These are phyloP conservation scores for Tragelaphus buxtoni DNA, from an alignment of 2,113 vertebrate genomes.

Conservation along the genomic window DNA sequence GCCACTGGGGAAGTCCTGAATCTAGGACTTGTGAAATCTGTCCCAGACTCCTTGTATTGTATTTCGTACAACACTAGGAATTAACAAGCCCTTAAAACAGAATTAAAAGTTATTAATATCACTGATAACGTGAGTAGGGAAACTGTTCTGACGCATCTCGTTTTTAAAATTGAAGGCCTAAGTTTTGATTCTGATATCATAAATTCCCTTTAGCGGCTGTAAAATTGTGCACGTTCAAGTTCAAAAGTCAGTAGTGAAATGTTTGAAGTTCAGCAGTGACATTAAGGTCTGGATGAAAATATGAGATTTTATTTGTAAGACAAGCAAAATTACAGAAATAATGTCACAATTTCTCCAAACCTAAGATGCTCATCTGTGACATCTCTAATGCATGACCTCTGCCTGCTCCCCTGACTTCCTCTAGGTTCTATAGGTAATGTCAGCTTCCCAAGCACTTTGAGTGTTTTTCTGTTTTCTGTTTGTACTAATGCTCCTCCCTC, in stretches of 20 bases:
- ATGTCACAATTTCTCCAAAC: neutral
- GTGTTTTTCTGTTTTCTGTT: neutral
- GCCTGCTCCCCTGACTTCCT: neutral
- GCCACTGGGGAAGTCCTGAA: neutral
- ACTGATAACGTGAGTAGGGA: neutral
- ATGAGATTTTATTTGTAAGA: neutral
- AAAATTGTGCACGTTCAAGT: neutral
- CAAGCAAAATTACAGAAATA: neutral
- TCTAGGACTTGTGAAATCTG: neutral
- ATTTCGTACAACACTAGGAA: neutral
- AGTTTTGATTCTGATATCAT: neutral
- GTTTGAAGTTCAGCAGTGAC: neutral
- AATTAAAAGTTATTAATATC: neutral
- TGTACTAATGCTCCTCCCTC: neutral
- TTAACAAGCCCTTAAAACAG: neutral
- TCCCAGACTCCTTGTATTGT: neutral
- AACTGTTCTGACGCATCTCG: neutral
- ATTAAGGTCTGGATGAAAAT: neutral
- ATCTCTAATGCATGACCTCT: neutral
- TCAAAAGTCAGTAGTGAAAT: neutral
- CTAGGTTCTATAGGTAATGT: neutral
- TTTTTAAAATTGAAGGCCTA: neutral
- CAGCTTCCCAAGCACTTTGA: neutral
- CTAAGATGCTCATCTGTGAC: neutral
- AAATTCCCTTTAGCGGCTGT: neutral